Conservation (phyloP, 2,113 vertebrate genomes). For the Coreoperca whiteheadi region DNA sequence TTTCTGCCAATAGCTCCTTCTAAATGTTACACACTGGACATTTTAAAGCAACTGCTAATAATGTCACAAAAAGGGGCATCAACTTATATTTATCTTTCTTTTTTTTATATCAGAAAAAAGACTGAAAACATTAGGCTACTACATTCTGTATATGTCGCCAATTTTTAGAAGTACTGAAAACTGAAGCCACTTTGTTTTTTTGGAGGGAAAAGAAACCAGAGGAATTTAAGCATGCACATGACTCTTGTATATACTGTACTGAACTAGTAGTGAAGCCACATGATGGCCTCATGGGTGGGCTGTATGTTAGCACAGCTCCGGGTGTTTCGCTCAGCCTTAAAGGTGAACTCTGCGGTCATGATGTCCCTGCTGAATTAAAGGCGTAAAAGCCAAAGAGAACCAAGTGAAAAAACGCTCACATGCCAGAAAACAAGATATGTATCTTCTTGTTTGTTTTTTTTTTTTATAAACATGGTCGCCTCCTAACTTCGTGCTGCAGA, state of each 20-base stretch:
- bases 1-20: too few species aligned
- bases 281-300: slow-evolving; percentile 46
- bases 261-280: slow-evolving; percentile 48
- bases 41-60: slow-evolving; percentile 11
- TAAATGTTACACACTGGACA: too few species aligned
- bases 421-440: neutral
- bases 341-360: slow-evolving; percentile 50
- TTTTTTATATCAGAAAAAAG: slow-evolving; percentile 18
- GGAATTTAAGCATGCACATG: slow-evolving; percentile 74
- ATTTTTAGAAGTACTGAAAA: slow-evolving; percentile 77
- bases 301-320: slow-evolving; percentile 54
- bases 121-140: slow-evolving; percentile 50
- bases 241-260: slow-evolving; percentile 77
- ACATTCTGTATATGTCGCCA: slow-evolving; percentile 52
- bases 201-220: slow-evolving; percentile 55
- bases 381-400: slow-evolving; percentile 59
- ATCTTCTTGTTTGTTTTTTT: neutral
- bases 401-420: slow-evolving; percentile 9
- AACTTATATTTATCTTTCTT: neutral
- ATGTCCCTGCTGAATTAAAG: slow-evolving; percentile 22
- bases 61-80: slow-evolving; percentile 7
- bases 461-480: neutral
- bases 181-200: slow-evolving; percentile 77
- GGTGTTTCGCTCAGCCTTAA: slow-evolving; percentile 41
- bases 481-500: slow-evolving; percentile 42